Percentiles rank a stretch among this genome's conserved stretches.
phyloP scores from a whole-genome alignment of 2,888 invertebrate species.

The Amblyjoppa proteus region DNA sequence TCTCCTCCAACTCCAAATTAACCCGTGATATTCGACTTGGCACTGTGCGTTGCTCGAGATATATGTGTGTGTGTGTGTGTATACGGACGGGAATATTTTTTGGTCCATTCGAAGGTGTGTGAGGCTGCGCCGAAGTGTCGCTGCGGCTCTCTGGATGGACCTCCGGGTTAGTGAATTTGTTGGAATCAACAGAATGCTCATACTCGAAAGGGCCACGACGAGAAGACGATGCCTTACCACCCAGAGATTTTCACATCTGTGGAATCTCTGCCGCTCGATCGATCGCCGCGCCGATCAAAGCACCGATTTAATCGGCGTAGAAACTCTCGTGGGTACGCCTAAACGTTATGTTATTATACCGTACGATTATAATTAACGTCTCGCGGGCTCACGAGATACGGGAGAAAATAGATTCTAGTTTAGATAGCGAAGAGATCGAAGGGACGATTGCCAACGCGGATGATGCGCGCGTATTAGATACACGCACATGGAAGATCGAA shows the following conservation, averaged over 20 bases:
- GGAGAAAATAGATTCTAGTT: constrained; percentile 58
- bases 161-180: not conserved
- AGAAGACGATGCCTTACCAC: constrained; percentile 27
- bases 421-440: constrained; percentile 59
- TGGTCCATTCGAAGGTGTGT: not conserved
- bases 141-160: not conserved
- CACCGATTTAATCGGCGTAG: constrained; percentile 51
- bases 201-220: not conserved
- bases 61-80: not conserved
- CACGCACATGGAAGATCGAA: constrained; percentile 2
- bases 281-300: constrained; percentile 49
- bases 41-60: constrained; percentile 46
- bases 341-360: constrained; percentile 51
- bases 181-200: not conserved
- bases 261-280: constrained; percentile 47
- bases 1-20: constrained; percentile 78
- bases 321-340: constrained; percentile 26
- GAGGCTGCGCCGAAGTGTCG: not conserved
- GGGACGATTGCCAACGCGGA: constrained; percentile 59
- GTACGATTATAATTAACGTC: constrained; percentile 67
- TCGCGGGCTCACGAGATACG: constrained; percentile 35
- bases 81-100: not conserved
- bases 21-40: constrained; percentile 72
- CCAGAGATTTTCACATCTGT: constrained; percentile 47
- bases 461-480: constrained; percentile 47